These are phyloP conservation scores for Heliothis virescens DNA, from an alignment of 1,140 invertebrate species.

Conservation along the genomic window DNA sequence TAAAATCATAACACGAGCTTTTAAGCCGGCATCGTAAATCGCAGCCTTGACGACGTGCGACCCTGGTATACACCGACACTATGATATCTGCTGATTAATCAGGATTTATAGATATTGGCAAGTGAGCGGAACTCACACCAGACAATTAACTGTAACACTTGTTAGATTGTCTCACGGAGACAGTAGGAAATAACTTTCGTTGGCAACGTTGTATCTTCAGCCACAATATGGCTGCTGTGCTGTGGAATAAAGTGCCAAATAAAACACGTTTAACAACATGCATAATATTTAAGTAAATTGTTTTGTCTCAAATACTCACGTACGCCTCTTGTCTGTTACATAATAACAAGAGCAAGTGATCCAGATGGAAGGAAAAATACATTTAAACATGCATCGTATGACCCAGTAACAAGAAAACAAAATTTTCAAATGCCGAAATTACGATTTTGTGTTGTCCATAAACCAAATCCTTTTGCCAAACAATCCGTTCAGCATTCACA, in stretches of 20 bases:
- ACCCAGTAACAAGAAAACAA: slow-evolving; percentile 26
- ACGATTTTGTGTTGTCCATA: slow-evolving; percentile 49
- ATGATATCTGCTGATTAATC: slow-evolving; percentile 65
- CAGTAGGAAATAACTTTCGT: slow-evolving; percentile 72
- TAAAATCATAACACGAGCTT: slow-evolving; percentile 54
- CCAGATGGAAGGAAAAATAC: slow-evolving; percentile 13
- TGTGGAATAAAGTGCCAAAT: slow-evolving; percentile 67
- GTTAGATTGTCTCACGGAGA: slow-evolving; percentile 64
- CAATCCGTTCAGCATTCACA: slow-evolving; percentile 49
- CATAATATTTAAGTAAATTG: slow-evolving; percentile 35
- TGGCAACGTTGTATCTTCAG: slow-evolving; percentile 66
- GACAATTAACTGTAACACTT: slow-evolving; percentile 70
- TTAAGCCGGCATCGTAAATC: slow-evolving; percentile 31
- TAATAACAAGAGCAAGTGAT: slow-evolving; percentile 3
- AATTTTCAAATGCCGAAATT: slow-evolving; percentile 37
- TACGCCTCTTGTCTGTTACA: slow-evolving; percentile 12
- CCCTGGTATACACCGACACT: slow-evolving; percentile 50
- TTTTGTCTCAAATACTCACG: slow-evolving; percentile 14
- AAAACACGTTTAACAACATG: slow-evolving; percentile 51
- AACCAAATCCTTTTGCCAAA: slow-evolving; percentile 49
- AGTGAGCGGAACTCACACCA: slow-evolving; percentile 60
- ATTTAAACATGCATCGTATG: slow-evolving; percentile 17
- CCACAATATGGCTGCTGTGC: slow-evolving; percentile 51
- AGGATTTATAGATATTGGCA: slow-evolving; percentile 73
- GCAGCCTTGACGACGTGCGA: slow-evolving; percentile 55